Evolutionary conservation across 1,140 invertebrate genomes (phyloP).

Genomic region (Ephestia elutella): DNA sequence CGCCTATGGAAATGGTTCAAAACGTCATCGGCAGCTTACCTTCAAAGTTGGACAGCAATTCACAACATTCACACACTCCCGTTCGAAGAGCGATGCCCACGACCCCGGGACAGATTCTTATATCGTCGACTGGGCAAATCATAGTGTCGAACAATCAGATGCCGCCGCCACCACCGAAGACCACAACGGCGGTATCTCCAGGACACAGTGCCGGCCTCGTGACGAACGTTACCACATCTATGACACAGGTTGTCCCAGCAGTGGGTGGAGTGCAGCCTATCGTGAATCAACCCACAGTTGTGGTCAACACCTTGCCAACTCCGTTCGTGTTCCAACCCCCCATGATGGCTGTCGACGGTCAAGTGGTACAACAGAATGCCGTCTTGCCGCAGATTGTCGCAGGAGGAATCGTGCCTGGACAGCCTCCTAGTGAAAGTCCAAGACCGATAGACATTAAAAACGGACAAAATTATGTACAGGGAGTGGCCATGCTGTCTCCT

Average conservation of each 20-base stretch:
- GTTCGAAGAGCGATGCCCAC: slow-evolving; percentile 27
- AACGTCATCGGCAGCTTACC: slow-evolving; percentile 86
- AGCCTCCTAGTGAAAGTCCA: slow-evolving; percentile 61
- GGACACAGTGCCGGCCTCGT: slow-evolving; percentile 80
- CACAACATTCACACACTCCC: slow-evolving; percentile 26
- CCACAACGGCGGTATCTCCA: slow-evolving; percentile 77
- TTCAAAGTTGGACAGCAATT: slow-evolving; percentile 44
- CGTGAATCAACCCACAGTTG: slow-evolving; percentile 81
- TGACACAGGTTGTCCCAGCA: slow-evolving; percentile 78
- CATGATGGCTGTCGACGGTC: slow-evolving; percentile 80
- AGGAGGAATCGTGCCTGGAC: slow-evolving; percentile 78
- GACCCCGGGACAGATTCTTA: slow-evolving; percentile 81
- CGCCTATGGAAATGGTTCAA: slow-evolving; percentile 86
- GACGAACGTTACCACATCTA: slow-evolving; percentile 81
- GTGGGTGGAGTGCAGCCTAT: slow-evolving; percentile 57
- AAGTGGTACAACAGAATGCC: slow-evolving; percentile 80
- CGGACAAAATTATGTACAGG: slow-evolving; percentile 71
- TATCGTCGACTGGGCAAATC: slow-evolving; percentile 83
- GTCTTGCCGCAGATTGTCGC: slow-evolving; percentile 80
- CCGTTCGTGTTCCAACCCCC: slow-evolving; percentile 87
- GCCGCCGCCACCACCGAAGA: slow-evolving; percentile 79
- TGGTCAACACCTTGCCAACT: slow-evolving; percentile 87
- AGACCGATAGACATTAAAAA: slow-evolving; percentile 63
- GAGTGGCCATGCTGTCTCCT: slow-evolving; percentile 79
- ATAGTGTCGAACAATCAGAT: slow-evolving; percentile 80